phyloP scores from a whole-genome alignment of 2,797 vertebrate genomes.

The Xerus rutilus region DNA sequence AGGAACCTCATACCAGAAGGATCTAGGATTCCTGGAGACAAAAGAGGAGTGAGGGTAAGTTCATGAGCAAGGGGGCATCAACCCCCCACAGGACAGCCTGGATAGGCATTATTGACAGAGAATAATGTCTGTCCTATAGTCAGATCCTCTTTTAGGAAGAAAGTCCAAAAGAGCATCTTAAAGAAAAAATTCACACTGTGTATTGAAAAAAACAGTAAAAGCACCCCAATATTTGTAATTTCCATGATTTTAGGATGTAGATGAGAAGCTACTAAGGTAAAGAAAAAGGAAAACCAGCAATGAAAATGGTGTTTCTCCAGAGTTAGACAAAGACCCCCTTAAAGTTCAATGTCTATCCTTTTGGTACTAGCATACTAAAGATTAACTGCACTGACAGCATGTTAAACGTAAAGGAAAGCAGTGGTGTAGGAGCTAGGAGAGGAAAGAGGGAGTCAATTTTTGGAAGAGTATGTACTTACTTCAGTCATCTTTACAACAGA shows the following conservation, averaged over 20 bases:
- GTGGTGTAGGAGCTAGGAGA: not conserved
- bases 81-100: not conserved
- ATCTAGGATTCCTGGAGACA: not conserved
- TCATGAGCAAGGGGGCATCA: not conserved
- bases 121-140: not conserved
- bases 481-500: not conserved
- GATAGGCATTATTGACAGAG: not conserved
- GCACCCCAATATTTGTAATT: not conserved
- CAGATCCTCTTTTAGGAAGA: not conserved
- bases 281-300: not conserved
- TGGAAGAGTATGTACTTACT: not conserved
- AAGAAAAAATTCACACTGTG: not conserved
- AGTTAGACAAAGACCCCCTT: not conserved
- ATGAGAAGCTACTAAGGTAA: not conserved
- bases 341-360: not conserved
- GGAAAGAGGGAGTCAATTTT: not conserved
- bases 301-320: not conserved
- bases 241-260: slow-evolving; percentile 7
- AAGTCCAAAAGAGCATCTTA: not conserved
- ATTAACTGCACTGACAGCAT: not conserved
- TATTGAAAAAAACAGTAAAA: not conserved
- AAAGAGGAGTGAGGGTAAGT: not conserved
- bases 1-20: not conserved
- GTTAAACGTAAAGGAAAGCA: not conserved
- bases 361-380: not conserved